Evolutionary conservation across 2,888 invertebrate species (phyloP), one percentile per base, ranked within the genome.

Genomic region (Sinohyriopsis cumingii): DNA sequence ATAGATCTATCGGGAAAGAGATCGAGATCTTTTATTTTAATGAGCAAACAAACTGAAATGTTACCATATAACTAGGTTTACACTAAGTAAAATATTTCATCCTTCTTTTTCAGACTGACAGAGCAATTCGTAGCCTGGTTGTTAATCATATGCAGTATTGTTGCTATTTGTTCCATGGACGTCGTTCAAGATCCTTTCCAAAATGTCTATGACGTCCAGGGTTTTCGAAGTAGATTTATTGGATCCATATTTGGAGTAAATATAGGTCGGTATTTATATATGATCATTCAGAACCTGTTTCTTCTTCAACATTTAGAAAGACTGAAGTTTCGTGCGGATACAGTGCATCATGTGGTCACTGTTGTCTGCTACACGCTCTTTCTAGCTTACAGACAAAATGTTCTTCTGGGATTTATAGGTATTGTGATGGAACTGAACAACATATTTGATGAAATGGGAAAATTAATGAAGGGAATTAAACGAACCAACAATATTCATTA

Each of bases 321-420:
- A 45, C 65, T 72, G 18, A 65, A 72, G 28, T 79, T 73, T 55
- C 71, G 76, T 63, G 78, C 76, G 53, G 78, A 80, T 22, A 60
- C 74, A 3, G 71, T 82, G 3, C 83, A 83, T 25, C 83, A 83
- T 54, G 28, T 72, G 6, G 81, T 81, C 5, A 80, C 83, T 6
- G 33, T 81, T 18, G 63, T 72, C 15, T 81, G 79, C 57, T 83
- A 81, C 63, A 55, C 59, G 19, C 55, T 81, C 22, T 78, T 82
- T 66, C 64, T 82, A 19, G 73, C 72, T 6, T 82, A 77, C 64
- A 68, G 71, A 55, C 77, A 83, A 69, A 83, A 82, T 63, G 57
- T 78, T 15, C 69, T 81, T 3, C 69, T 83, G 3, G 77, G 79
- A 6, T 63, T 83, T 4, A 73, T 81, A 18, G 80, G 81, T 5